phyloP scores from a whole-genome alignment of 2,797 vertebrate genomes.

The Acanthurus tractus region DNA sequence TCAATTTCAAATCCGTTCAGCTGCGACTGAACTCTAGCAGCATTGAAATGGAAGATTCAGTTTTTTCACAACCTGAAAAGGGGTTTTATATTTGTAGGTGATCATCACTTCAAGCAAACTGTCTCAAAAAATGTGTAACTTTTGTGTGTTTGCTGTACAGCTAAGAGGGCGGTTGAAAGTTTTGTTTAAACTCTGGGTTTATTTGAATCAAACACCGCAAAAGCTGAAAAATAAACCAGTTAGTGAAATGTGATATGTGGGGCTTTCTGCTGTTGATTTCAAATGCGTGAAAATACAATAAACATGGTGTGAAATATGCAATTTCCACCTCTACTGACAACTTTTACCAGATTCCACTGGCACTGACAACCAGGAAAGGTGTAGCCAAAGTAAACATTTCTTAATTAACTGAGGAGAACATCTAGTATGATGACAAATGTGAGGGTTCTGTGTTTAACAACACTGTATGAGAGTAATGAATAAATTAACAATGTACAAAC shows the following conservation, averaged over 20 bases:
- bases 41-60: not conserved
- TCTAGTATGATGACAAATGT: slow-evolving; percentile 17
- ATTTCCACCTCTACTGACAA: slow-evolving; percentile 47
- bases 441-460: slow-evolving; percentile 10
- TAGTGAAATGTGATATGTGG: slow-evolving; percentile 37
- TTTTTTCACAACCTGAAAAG: not conserved
- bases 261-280: slow-evolving; percentile 43
- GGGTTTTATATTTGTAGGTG: not conserved
- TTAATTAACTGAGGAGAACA: not conserved
- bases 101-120: not conserved
- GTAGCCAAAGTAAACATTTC: slow-evolving; percentile 18
- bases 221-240: slow-evolving; percentile 16
- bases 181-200: slow-evolving; percentile 16
- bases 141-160: slow-evolving; percentile 9
- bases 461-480: slow-evolving; percentile 5
- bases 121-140: not conserved
- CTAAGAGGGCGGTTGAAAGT: slow-evolving; percentile 4
- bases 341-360: slow-evolving; percentile 34
- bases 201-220: slow-evolving; percentile 20
- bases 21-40: not conserved
- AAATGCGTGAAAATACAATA: slow-evolving; percentile 43
- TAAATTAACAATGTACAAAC: slow-evolving; percentile 30
- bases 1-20: slow-evolving; percentile 16
- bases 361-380: slow-evolving; percentile 21
- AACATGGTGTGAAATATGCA: slow-evolving; percentile 53